phyloP scores from a whole-genome alignment of 2,797 vertebrate species.

The Clarias platycephalus region DNA sequence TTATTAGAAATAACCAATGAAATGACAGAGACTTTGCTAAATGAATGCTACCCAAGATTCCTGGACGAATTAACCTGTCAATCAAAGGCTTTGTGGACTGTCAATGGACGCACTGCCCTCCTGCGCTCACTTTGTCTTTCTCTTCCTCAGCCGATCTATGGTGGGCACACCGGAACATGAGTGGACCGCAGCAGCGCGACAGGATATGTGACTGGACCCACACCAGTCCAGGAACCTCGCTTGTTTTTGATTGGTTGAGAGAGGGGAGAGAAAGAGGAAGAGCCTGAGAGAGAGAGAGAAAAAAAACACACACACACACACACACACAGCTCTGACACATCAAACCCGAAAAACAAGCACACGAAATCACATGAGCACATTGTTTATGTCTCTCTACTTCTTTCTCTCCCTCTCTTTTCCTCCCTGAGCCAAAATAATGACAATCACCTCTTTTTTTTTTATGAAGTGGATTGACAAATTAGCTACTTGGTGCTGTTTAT shows the following conservation, averaged over 20 bases:
- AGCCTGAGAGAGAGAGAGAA: conserved; percentile 37
- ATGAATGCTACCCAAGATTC: background rate
- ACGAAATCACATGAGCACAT: conserved; percentile 24
- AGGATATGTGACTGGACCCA: conserved; percentile 68
- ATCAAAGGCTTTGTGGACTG: conserved; percentile 26
- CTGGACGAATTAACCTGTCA: conserved; percentile 15
- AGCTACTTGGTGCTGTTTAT: conserved; percentile 30
- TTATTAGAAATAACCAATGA: background rate
- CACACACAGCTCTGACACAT: conserved; percentile 18
- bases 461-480: conserved; percentile 31
- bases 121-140: conserved; percentile 34
- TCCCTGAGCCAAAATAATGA: conserved; percentile 54
- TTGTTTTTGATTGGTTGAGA: conserved; percentile 52
- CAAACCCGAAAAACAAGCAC: conserved; percentile 22
- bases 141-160: conserved; percentile 74
- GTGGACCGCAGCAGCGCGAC: conserved; percentile 65
- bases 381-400: conserved; percentile 29
- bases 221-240: conserved; percentile 43
- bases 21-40: background rate
- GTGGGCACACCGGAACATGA: conserved; percentile 77
- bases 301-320: too few relatives aligned
- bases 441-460: conserved; percentile 55
- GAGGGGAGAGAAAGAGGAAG: conserved; percentile 53
- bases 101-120: conserved; percentile 34
- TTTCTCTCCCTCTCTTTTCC: conserved; percentile 36